Evolutionary conservation across 37 sponge, comb jelly and placozoan species (phyloP).

Genomic region (Spongilla lacustris): DNA sequence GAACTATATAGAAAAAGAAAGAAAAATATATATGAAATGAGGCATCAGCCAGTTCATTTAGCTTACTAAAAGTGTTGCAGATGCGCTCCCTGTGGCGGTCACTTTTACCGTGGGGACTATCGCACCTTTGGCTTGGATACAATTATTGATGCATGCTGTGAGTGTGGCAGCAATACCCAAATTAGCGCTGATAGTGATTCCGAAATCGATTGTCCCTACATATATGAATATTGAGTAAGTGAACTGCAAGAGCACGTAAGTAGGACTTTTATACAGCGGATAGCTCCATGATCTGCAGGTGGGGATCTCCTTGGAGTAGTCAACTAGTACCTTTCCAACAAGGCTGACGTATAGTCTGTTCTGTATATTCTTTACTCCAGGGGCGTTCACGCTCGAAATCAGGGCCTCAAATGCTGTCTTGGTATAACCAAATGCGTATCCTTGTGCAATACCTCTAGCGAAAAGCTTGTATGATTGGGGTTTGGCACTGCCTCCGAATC

Average conservation of each 20-base stretch:
- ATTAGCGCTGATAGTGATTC: background rate
- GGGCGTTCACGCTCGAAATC: background rate
- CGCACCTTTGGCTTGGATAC: background rate
- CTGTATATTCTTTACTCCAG: background rate
- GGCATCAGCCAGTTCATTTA: no score
- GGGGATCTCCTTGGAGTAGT: background rate
- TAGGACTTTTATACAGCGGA: background rate
- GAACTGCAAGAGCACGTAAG: background rate
- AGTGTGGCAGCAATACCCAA: background rate
- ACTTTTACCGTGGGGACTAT: background rate
- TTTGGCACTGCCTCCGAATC: background rate
- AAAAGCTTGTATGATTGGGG: slow-evolving; percentile 25
- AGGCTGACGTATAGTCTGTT: background rate
- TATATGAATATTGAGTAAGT: background rate
- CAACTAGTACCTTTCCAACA: background rate
- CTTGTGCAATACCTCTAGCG: slow-evolving; percentile 42
- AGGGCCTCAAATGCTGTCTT: slow-evolving; percentile 13
- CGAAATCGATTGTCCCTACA: background rate
- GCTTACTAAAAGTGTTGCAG: background rate
- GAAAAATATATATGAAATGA: no score
- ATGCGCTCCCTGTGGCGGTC: background rate
- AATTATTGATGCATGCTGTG: background rate
- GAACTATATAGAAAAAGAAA: no score
- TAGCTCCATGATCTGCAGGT: background rate
- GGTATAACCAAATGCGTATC: slow-evolving; percentile 53